Conservation (phyloP, 92 coral and sea anemone species). For the Palythoa caribaeorum region DNA sequence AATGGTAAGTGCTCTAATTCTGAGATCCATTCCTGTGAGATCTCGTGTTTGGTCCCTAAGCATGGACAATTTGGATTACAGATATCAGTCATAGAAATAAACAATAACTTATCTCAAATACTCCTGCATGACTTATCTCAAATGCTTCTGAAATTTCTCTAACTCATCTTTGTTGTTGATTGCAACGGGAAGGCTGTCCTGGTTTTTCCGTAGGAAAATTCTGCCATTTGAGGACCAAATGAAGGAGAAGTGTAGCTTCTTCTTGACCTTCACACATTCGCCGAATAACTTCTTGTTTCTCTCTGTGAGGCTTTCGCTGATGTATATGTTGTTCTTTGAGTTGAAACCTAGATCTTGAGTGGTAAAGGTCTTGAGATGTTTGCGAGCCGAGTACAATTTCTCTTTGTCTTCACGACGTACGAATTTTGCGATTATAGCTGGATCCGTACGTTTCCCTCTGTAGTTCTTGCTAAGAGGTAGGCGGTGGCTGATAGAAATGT, state of each 20-base stretch:
- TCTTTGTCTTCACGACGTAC: conserved; percentile 57
- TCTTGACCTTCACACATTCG: conserved; percentile 21
- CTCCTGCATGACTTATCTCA: conserved; percentile 15
- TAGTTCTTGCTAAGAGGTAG: conserved; percentile 32
- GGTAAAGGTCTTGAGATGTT: conserved; percentile 29
- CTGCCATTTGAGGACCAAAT: conserved; percentile 32
- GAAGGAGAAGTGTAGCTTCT: conserved; percentile 7
- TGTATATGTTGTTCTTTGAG: conserved; percentile 21
- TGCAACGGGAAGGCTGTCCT: conserved; percentile 26
- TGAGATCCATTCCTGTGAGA: conserved; percentile 16
- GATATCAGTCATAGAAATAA: conserved; percentile 15
- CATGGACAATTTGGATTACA: conserved; percentile 17
- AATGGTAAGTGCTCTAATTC: conserved; percentile 31
- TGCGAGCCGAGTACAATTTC: conserved; percentile 42
- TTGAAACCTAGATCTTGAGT: conserved; percentile 16
- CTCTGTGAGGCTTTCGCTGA: conserved; percentile 25
- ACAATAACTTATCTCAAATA: conserved; percentile 24
- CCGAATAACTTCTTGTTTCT: conserved; percentile 22
- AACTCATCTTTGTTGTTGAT: conserved; percentile 24
- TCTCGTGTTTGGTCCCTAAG: conserved; percentile 15
- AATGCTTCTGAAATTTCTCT: conserved; percentile 14
- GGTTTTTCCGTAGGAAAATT: conserved; percentile 10
- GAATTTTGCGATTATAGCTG: conserved; percentile 53
- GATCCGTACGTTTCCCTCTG: conserved; percentile 34
- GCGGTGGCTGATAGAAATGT: conserved; percentile 57